Evolutionary conservation across 2,797 vertebrate genomes (phyloP).

Genomic region (Avahi laniger): DNA sequence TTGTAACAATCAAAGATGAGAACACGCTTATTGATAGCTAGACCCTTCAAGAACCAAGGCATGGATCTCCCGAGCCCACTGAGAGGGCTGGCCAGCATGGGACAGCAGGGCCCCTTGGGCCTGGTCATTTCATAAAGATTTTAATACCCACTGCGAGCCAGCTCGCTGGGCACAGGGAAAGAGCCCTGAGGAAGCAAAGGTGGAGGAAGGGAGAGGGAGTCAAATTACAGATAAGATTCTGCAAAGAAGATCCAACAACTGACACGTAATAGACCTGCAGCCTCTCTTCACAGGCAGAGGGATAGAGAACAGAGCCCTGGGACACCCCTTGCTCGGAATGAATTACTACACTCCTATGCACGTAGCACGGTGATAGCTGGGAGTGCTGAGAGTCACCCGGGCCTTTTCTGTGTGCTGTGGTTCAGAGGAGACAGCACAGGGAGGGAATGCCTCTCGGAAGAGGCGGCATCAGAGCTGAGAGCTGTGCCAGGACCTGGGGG

Average conservation of each 20-base stretch:
- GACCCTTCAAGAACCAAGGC: background rate
- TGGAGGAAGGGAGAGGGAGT: background rate
- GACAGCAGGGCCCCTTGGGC: background rate
- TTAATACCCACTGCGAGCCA: background rate
- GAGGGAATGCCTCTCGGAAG: background rate
- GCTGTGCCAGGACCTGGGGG: background rate
- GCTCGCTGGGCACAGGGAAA: background rate
- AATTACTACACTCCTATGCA: background rate
- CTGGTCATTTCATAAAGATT: conserved; percentile 2
- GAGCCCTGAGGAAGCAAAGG: conserved; percentile 8
- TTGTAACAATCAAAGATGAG: background rate
- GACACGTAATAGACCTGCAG: background rate
- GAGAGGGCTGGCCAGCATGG: background rate
- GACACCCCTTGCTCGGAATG: background rate
- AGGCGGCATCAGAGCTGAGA: background rate
- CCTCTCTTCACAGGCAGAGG: background rate
- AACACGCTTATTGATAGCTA: background rate
- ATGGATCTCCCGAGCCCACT: background rate
- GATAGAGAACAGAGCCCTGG: background rate
- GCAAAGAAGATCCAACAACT: background rate
- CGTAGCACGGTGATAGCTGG: background rate
- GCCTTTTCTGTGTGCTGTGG: background rate
- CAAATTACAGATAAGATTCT: background rate
- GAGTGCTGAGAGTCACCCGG: background rate
- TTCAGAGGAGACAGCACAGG: background rate